phyloP scores from a whole-genome alignment of 2,113 vertebrate species.

The Emydocephalus ijimae region DNA sequence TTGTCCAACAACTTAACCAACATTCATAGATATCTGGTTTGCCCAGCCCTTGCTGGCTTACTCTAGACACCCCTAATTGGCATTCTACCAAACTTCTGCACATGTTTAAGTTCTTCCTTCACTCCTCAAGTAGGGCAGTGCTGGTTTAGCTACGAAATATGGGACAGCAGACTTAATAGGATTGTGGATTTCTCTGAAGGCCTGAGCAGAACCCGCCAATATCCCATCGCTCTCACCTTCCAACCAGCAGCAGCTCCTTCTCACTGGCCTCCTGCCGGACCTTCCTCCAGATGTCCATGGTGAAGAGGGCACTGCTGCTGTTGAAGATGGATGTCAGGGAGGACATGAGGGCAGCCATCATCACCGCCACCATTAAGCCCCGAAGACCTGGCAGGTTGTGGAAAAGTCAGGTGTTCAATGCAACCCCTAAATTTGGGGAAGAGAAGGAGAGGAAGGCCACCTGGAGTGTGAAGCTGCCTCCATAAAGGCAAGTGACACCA shows the following conservation, averaged over 20 bases:
- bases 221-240: slow-evolving; percentile 63
- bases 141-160: background rate
- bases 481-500: background rate
- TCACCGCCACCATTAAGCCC: slow-evolving; percentile 87
- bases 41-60: background rate
- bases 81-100: background rate
- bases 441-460: background rate
- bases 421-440: background rate
- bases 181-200: background rate
- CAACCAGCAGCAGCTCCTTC: slow-evolving; percentile 84
- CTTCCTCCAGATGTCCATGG: slow-evolving; percentile 90
- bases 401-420: background rate
- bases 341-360: slow-evolving; percentile 90
- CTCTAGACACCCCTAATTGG: background rate
- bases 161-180: background rate
- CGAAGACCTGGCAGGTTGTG: slow-evolving; percentile 73
- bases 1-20: background rate
- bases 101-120: background rate
- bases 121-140: background rate
- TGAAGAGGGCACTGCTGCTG: slow-evolving; percentile 89
- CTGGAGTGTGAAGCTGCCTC: fast-evolving
- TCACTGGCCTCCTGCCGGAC: slow-evolving; percentile 73
- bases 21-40: background rate
- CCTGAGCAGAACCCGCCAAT: background rate
- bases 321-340: slow-evolving; percentile 89